Evolutionary conservation across 2,797 vertebrate genomes (phyloP).

Genomic region (Sarcophilus harrisii): DNA sequence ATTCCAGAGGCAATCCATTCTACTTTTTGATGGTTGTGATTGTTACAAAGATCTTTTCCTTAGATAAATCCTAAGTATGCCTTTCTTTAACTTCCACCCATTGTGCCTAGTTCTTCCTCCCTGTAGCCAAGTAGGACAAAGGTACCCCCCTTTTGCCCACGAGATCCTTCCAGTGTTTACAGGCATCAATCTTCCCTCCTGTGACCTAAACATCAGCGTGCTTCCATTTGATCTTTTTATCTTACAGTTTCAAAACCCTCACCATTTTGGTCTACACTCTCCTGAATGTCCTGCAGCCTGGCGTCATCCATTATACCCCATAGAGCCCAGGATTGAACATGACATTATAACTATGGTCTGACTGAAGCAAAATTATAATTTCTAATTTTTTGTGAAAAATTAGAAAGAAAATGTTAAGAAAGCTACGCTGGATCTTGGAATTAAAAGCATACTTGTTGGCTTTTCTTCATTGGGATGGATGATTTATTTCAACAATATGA

Average conservation of each 20-base stretch:
- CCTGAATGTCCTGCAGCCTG: background rate
- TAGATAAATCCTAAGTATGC: background rate
- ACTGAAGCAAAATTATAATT: background rate
- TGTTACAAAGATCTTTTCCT: background rate
- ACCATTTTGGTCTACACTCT: background rate
- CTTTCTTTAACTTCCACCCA: background rate
- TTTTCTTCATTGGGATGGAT: background rate
- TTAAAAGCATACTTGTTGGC: conserved; percentile 42
- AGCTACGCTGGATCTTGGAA: conserved; percentile 28
- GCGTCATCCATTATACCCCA: background rate
- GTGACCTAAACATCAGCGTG: background rate
- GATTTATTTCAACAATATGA: background rate
- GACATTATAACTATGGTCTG: background rate
- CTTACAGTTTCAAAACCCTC: background rate
- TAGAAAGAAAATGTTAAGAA: background rate
- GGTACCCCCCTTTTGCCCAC: background rate
- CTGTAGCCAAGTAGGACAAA: background rate
- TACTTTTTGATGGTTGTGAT: background rate
- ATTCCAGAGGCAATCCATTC: background rate
- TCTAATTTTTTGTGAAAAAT: background rate
- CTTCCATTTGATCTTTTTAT: background rate
- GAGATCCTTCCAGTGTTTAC: background rate
- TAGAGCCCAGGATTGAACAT: background rate
- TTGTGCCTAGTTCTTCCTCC: background rate
- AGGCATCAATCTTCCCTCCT: background rate